Evolutionary conservation across 2,113 vertebrate species (phyloP).

Genomic region (Spilogale gracilis): DNA sequence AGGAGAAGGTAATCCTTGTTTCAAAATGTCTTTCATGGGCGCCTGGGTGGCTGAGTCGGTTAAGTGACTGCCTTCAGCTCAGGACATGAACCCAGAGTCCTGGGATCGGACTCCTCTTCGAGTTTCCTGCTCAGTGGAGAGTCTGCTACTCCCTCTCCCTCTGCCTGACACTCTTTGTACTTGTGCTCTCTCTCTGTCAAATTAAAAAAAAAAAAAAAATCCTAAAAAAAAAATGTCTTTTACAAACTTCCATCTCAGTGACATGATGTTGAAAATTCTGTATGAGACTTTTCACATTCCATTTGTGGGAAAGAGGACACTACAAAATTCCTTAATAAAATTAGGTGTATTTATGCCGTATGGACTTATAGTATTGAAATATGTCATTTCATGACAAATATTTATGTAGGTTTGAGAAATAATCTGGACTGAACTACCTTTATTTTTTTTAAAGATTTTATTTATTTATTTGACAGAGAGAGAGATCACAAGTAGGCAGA

Average conservation of each 20-base stretch:
- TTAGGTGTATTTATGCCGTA: neutral
- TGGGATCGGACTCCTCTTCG: too few relatives aligned
- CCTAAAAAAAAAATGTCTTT: neutral
- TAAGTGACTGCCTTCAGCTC: too few relatives aligned
- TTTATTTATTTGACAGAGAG: too few relatives aligned
- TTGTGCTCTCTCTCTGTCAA: too few relatives aligned
- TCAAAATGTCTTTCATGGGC: neutral
- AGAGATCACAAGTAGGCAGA: too few relatives aligned
- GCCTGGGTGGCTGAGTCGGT: too few relatives aligned
- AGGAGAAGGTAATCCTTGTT: neutral
- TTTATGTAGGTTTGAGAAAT: constrained; percentile 17
- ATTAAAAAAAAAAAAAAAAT: too few relatives aligned
- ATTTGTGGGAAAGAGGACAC: neutral
- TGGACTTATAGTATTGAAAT: neutral
- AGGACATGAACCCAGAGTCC: too few relatives aligned
- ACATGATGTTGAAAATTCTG: neutral
- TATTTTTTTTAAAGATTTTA: neutral
- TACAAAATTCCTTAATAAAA: neutral
- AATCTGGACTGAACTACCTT: neutral
- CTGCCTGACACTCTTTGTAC: too few relatives aligned
- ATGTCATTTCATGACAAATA: constrained; percentile 22
- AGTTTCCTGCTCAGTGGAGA: too few relatives aligned
- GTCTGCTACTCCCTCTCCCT: too few relatives aligned
- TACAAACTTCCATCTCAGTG: neutral
- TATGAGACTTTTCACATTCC: neutral